A percentile compares a stretch with the other conserved stretches of the same genome.
These are phyloP conservation scores for Drosophila carrolli DNA, from an alignment of 1,140 invertebrate genomes.

Conservation along the genomic window DNA sequence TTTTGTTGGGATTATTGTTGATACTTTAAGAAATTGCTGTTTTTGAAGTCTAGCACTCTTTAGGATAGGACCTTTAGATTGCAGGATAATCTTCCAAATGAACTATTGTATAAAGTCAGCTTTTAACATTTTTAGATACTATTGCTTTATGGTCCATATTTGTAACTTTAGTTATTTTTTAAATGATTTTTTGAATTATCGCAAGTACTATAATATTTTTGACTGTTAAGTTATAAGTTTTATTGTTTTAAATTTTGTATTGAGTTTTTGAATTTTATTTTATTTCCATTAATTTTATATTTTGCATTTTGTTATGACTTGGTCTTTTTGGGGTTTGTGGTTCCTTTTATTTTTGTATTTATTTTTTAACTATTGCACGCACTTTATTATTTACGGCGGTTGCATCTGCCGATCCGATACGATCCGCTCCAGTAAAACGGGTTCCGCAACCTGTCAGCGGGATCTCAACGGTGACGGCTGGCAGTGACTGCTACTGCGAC, in stretches of 20 bases:
- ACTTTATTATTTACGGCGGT: slow-evolving; percentile 41
- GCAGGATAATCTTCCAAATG: neutral
- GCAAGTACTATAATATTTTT: neutral
- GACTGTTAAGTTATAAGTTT: neutral
- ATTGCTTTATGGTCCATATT: neutral
- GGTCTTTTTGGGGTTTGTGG: neutral
- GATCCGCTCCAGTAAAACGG: slow-evolving; percentile 53
- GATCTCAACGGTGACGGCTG: slow-evolving; percentile 53
- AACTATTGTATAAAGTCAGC: neutral
- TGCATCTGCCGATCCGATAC: slow-evolving; percentile 39
- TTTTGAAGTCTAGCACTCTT: neutral
- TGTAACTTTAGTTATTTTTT: neutral
- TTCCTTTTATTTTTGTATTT: neutral
- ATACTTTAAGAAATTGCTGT: neutral
- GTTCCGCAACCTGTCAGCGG: slow-evolving; percentile 74
- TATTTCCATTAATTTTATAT: slow-evolving; percentile 2
- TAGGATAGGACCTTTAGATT: neutral
- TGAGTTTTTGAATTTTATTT: slow-evolving; percentile 4
- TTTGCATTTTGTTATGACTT: neutral
- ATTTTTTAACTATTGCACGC: slow-evolving; percentile 52
- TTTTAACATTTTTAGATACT: neutral
- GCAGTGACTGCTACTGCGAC: slow-evolving; percentile 29
- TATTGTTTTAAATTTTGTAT: neutral
- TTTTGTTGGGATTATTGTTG: neutral
- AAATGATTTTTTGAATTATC: neutral